Conservation (phyloP, 1,140 invertebrate genomes). For the Lucilia cuprina region DNA sequence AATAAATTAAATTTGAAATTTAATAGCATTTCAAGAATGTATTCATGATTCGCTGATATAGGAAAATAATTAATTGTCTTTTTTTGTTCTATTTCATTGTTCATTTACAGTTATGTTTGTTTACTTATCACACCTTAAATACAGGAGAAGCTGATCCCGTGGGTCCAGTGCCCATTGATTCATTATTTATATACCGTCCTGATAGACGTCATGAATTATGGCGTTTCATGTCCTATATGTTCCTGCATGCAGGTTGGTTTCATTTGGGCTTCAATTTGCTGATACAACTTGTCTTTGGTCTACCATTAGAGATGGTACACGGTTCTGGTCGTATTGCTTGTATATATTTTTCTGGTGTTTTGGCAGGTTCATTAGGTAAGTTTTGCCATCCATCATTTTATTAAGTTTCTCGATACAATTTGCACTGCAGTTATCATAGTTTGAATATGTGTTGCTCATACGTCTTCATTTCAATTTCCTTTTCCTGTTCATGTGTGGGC, state of each 20-base stretch:
- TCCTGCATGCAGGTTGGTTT: constrained; percentile 95
- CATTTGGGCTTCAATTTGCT: constrained; percentile 94
- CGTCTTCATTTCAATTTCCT: not conserved
- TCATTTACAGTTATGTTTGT: constrained; percentile 66
- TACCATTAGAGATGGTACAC: constrained; percentile 97
- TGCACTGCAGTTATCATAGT: not conserved
- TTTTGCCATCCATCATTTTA: not conserved
- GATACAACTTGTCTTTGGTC: constrained; percentile 88
- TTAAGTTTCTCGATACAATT: not conserved
- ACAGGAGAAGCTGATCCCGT: constrained; percentile 83
- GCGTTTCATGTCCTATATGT: constrained; percentile 94
- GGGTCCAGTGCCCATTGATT: constrained; percentile 90
- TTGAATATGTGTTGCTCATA: not conserved
- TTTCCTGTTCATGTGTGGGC: not conserved
- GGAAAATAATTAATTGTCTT: not conserved
- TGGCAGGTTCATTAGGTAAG: constrained; percentile 86
- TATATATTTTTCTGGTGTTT: constrained; percentile 92
- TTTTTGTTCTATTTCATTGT: not conserved
- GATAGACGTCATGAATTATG: constrained; percentile 90
- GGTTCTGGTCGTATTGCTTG: constrained; percentile 86
- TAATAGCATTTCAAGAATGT: not conserved
- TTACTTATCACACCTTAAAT: constrained; percentile 87
- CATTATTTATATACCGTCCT: constrained; percentile 91
- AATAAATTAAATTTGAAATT: not conserved
- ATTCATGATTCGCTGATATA: not conserved